Conservation (phyloP, 2,797 vertebrate genomes). For the Hoplostethus atlanticus region DNA sequence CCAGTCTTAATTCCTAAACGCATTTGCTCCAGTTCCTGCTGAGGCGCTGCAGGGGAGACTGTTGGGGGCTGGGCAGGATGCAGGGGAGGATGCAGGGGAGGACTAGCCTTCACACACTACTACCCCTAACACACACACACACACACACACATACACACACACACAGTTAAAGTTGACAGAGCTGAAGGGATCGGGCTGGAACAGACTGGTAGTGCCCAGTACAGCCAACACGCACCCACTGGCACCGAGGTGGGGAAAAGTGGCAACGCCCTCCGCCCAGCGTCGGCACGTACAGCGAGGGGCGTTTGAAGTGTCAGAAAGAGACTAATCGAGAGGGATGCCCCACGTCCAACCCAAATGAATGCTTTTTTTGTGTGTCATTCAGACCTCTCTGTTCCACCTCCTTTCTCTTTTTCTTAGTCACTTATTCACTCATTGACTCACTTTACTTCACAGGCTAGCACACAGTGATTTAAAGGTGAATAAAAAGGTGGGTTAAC, state of each 20-base stretch:
- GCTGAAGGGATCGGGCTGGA: slow-evolving; percentile 77
- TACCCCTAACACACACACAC: slow-evolving; percentile 81
- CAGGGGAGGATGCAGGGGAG: slow-evolving; percentile 79
- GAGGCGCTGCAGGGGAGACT: slow-evolving; percentile 89
- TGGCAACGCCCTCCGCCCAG: slow-evolving; percentile 7
- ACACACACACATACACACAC: slow-evolving; percentile 36
- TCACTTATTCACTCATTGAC: too few species aligned
- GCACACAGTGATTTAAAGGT: too few species aligned
- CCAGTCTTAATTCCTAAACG: slow-evolving; percentile 95
- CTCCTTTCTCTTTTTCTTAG: too few species aligned
- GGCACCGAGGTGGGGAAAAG: slow-evolving; percentile 19
- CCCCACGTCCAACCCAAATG: neutral
- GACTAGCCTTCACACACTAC: slow-evolving; percentile 90
- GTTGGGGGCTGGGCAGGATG: slow-evolving; percentile 78
- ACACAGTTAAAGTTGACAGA: slow-evolving; percentile 79
- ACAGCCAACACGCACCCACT: slow-evolving; percentile 66
- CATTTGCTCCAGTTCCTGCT: slow-evolving; percentile 98
- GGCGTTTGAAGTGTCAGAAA: slow-evolving; percentile 1
- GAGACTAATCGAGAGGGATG: neutral
- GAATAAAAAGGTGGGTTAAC: too few species aligned
- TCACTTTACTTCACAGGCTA: too few species aligned
- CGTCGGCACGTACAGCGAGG: neutral
- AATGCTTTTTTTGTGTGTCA: neutral
- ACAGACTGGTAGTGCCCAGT: slow-evolving; percentile 47
- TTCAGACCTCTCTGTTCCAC: too few species aligned